Conservation (phyloP, 2,113 vertebrate genomes). For the Callionymus lyra region DNA sequence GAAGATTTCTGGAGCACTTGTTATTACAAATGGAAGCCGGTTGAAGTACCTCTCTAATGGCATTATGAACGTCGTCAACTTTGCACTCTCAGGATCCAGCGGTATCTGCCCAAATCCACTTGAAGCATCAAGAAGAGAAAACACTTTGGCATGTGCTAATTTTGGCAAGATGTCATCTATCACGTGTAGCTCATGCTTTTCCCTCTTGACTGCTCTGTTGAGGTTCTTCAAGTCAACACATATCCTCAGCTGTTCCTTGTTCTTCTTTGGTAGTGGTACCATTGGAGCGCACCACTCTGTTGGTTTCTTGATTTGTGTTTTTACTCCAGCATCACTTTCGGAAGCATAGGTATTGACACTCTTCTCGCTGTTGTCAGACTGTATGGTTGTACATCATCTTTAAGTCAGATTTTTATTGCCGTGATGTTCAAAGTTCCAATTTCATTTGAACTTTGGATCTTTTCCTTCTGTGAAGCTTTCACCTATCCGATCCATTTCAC, state of each 20-base stretch:
- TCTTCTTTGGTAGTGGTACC: too few species aligned
- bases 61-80: neutral
- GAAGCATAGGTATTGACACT: constrained; percentile 12
- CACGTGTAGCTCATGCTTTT: constrained; percentile 10
- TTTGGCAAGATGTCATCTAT: too few species aligned
- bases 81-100: neutral
- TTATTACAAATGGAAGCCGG: neutral
- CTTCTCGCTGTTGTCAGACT: constrained; percentile 8
- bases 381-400: constrained; percentile 11
- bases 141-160: too few species aligned
- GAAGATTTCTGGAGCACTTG: too few species aligned
- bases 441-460: too few species aligned
- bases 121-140: neutral
- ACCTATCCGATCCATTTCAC: too few species aligned
- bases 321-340: constrained; percentile 3
- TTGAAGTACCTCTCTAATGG: neutral
- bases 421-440: constrained; percentile 14
- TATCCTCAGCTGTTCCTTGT: too few species aligned
- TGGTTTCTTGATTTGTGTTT: constrained; percentile 23
- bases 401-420: constrained; percentile 17
- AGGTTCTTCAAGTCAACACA: too few species aligned
- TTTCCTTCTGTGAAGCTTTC: too few species aligned
- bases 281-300: constrained; percentile 6
- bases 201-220: too few species aligned
- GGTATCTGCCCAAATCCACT: neutral